These are phyloP conservation scores for Hyles vespertilio DNA, from an alignment of 1,140 invertebrate species.

Conservation along the genomic window DNA sequence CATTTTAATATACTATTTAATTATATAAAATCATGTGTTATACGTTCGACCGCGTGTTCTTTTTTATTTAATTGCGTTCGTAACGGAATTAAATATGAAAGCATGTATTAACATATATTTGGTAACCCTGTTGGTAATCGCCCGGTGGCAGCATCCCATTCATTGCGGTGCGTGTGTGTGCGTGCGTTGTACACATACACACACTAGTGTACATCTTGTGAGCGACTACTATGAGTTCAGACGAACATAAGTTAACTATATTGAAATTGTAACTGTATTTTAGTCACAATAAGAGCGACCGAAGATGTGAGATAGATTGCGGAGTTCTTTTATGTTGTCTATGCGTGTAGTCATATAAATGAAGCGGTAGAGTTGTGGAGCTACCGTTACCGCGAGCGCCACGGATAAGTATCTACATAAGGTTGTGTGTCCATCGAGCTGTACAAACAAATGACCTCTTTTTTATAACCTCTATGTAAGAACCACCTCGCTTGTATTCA, in stretches of 20 bases:
- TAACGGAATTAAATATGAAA: too few relatives aligned
- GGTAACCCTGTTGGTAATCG: slow-evolving; percentile 50
- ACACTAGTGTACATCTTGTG: background rate
- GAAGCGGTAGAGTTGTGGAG: slow-evolving; percentile 2
- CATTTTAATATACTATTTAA: too few relatives aligned
- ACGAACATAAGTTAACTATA: too few relatives aligned
- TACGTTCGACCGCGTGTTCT: too few relatives aligned
- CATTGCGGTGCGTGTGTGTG: slow-evolving; percentile 34
- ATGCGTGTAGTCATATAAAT: too few relatives aligned
- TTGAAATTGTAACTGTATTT: background rate
- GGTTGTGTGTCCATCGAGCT: slow-evolving; percentile 33
- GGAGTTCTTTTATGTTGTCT: background rate
- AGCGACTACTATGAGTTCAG: background rate
- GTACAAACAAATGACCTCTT: slow-evolving; percentile 49
- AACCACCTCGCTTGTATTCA: slow-evolving; percentile 36
- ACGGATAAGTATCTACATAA: slow-evolving; percentile 37
- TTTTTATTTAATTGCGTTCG: too few relatives aligned
- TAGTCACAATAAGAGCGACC: background rate
- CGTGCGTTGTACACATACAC: slow-evolving; percentile 1
- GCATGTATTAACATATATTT: slow-evolving; percentile 1
- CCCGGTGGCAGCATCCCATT: slow-evolving; percentile 58
- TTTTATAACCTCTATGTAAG: slow-evolving; percentile 26
- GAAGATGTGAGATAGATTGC: slow-evolving; percentile 5
- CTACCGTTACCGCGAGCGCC: slow-evolving; percentile 44
- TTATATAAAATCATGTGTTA: too few relatives aligned